Conservation (phyloP, 2,888 invertebrate species). For the Ennomos fuscantarius region DNA sequence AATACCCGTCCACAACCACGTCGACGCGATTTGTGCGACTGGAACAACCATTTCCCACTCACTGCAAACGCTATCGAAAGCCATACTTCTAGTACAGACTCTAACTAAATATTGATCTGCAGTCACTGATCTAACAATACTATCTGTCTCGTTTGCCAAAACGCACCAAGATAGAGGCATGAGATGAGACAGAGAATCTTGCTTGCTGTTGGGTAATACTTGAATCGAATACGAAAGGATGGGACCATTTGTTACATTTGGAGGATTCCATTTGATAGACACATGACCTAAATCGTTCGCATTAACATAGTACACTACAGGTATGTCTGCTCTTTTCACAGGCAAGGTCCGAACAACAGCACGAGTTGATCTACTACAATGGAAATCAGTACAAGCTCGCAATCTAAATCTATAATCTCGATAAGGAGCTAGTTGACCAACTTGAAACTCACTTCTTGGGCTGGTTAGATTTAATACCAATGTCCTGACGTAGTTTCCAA, state of each 20-base stretch:
- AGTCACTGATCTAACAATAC: constrained; percentile 47
- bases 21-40: constrained; percentile 33
- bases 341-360: constrained; percentile 64
- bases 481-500: constrained; percentile 56
- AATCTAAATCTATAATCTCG: constrained; percentile 73
- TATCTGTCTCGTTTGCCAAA: constrained; percentile 45
- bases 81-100: constrained; percentile 50
- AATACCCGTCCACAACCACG: constrained; percentile 58
- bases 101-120: constrained; percentile 49
- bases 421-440: constrained; percentile 67
- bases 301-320: constrained; percentile 46
- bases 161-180: constrained; percentile 65
- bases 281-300: constrained; percentile 53
- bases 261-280: constrained; percentile 65
- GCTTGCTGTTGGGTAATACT: constrained; percentile 55
- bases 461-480: constrained; percentile 57
- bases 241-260: constrained; percentile 67
- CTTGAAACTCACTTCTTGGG: constrained; percentile 52
- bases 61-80: constrained; percentile 43
- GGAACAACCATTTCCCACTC: constrained; percentile 40
- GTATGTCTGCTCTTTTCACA: constrained; percentile 59
- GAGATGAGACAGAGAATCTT: constrained; percentile 45
- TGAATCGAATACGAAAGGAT: constrained; percentile 69
- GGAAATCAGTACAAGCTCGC: constrained; percentile 59
- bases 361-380: constrained; percentile 67